Conservation (phyloP, 1,140 invertebrate species). For the Chironomus tepperi region DNA sequence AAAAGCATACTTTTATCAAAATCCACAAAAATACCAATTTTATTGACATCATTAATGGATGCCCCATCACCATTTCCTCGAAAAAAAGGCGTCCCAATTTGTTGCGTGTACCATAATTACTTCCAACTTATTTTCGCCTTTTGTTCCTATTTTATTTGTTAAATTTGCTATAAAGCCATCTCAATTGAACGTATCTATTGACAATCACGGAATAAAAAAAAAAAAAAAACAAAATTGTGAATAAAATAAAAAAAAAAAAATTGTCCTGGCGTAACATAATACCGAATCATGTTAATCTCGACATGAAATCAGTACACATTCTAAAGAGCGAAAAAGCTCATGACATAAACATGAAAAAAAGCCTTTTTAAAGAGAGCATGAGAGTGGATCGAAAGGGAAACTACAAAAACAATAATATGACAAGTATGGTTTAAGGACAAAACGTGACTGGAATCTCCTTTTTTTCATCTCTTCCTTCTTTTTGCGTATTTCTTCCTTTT, state of each 20-base stretch:
- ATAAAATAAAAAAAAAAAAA: neutral
- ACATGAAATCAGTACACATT: slow-evolving; percentile 15
- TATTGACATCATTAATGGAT: too few species aligned
- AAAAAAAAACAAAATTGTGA: neutral
- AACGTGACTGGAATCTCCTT: slow-evolving; percentile 5
- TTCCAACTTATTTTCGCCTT: too few species aligned
- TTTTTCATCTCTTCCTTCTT: neutral
- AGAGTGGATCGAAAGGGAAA: neutral
- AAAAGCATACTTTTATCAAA: too few species aligned
- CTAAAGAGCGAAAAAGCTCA: neutral
- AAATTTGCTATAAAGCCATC: too few species aligned
- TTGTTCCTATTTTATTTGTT: too few species aligned
- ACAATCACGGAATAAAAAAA: neutral
- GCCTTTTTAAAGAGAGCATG: neutral
- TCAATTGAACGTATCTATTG: neutral
- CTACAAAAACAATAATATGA: slow-evolving; percentile 12
- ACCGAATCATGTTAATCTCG: neutral
- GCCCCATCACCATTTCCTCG: too few species aligned
- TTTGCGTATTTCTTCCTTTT: neutral
- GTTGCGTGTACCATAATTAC: too few species aligned
- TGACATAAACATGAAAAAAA: neutral
- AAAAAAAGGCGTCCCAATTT: too few species aligned
- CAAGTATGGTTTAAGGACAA: slow-evolving; percentile 13
- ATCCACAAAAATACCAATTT: too few species aligned
- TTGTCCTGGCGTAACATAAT: neutral